A percentile compares a stretch with the other conserved stretches of the same genome.
Evolutionary conservation across 2,888 invertebrate species (phyloP).

Genomic region (Trissoscelio sp.): DNA sequence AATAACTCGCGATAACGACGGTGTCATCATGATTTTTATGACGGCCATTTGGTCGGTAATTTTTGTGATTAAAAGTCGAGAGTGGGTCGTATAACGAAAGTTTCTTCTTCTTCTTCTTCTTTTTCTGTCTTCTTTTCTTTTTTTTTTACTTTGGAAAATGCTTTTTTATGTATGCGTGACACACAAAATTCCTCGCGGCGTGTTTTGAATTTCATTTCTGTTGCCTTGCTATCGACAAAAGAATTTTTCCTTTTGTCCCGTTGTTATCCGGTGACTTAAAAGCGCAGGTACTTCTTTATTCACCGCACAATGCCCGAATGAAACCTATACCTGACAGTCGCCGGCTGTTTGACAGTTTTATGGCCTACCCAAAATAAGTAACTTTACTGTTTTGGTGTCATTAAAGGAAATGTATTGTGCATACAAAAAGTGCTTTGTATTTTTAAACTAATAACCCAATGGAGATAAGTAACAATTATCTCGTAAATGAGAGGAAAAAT

Average conservation of each 20-base stretch:
- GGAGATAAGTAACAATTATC: no score
- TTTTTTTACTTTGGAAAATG: not conserved
- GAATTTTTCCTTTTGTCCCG: conserved; percentile 22
- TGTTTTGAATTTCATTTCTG: conserved; percentile 30
- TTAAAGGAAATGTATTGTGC: not conserved
- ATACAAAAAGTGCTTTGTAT: not conserved
- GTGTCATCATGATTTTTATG: conserved; percentile 2
- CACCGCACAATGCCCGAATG: conserved; percentile 6
- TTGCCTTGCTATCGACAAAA: conserved; percentile 27
- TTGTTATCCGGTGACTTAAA: conserved; percentile 22
- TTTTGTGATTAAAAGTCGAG: conserved; percentile 24
- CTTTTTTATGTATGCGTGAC: not conserved
- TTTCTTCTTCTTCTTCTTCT: no score
- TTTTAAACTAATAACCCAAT: not conserved
- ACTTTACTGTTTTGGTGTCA: not conserved
- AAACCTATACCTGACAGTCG: conserved; percentile 29
- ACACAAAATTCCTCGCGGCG: not conserved
- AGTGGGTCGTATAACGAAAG: conserved; percentile 2
- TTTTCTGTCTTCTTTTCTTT: no score
- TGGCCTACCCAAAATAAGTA: conserved; percentile 10
- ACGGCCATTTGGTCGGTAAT: not conserved
- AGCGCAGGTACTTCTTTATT: conserved; percentile 37
- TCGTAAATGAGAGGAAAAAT: no score
- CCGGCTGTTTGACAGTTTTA: conserved; percentile 26
- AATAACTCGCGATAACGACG: not conserved